Evolutionary conservation across 2,888 invertebrate species (phyloP).

Genomic region (Formica aserva): DNA sequence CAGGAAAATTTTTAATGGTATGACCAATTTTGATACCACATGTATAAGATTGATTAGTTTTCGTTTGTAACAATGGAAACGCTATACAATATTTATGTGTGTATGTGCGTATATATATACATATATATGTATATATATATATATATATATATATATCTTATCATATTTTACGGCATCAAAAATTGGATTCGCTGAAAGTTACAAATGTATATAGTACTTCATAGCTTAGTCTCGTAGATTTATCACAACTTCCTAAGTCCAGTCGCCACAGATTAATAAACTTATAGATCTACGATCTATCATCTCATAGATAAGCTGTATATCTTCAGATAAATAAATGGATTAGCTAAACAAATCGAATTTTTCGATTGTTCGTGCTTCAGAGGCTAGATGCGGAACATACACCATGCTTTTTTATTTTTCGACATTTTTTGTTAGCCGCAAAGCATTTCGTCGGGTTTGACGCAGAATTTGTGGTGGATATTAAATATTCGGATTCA

Average conservation of each 20-base stretch:
- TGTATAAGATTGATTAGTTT: not conserved
- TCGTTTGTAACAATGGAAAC: not conserved
- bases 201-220: not conserved
- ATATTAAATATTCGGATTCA: not conserved
- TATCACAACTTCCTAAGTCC: not conserved
- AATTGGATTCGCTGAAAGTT: not conserved
- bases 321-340: not conserved
- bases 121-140: not conserved
- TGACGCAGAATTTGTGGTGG: not conserved
- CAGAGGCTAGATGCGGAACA: not conserved
- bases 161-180: not conserved
- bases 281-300: not conserved
- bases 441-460: not conserved
- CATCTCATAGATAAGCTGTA: not conserved
- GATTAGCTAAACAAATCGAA: not conserved
- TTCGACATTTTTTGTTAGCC: not conserved
- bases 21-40: not conserved
- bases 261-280: not conserved
- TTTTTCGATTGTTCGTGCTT: not conserved
- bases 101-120: not conserved
- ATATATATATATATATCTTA: not conserved
- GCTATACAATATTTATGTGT: not conserved
- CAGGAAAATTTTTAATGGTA: not conserved
- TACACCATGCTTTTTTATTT: constrained; percentile 1
- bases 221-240: not conserved